Conservation (phyloP, 2,888 invertebrate genomes). For the Fabriciana adippe region DNA sequence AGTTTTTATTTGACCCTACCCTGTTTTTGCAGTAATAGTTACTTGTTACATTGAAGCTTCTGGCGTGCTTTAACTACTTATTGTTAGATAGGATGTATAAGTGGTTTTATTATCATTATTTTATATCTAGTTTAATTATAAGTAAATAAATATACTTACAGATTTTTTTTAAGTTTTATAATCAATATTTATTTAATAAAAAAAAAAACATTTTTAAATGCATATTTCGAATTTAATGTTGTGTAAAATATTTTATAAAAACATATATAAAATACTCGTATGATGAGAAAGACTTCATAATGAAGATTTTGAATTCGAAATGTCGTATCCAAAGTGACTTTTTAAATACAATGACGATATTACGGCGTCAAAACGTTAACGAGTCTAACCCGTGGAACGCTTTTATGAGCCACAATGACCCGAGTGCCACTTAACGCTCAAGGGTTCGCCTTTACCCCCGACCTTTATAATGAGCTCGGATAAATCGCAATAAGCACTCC, state of each 20-base stretch:
- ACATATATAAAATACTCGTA: conserved; percentile 1
- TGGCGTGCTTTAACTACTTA: background rate
- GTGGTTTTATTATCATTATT: background rate
- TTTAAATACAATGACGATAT: conserved; percentile 38
- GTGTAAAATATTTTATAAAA: background rate
- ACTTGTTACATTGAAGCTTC: conserved; percentile 5
- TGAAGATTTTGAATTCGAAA: conserved; percentile 29
- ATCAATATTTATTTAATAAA: no score
- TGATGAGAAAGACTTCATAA: conserved; percentile 1
- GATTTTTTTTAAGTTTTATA: no score
- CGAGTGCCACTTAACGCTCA: conserved; percentile 38
- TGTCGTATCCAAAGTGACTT: conserved; percentile 26
- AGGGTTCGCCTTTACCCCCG: conserved; percentile 41
- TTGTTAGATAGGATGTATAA: background rate
- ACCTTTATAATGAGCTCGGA: conserved; percentile 43
- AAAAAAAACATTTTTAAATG: no score
- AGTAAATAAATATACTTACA: no score
- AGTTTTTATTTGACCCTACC: conserved; percentile 20
- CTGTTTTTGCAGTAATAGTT: conserved; percentile 1
- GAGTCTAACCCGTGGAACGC: conserved; percentile 40
- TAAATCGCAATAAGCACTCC: conserved; percentile 40
- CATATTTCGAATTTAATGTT: no score
- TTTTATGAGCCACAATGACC: conserved; percentile 42
- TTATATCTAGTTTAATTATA: no score
- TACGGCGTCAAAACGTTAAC: conserved; percentile 41